A percentile compares a stretch with the other conserved stretches of the same genome.
Evolutionary conservation across 92 coral and sea anemone species (phyloP).

Genomic region (Blastomussa wellsi): DNA sequence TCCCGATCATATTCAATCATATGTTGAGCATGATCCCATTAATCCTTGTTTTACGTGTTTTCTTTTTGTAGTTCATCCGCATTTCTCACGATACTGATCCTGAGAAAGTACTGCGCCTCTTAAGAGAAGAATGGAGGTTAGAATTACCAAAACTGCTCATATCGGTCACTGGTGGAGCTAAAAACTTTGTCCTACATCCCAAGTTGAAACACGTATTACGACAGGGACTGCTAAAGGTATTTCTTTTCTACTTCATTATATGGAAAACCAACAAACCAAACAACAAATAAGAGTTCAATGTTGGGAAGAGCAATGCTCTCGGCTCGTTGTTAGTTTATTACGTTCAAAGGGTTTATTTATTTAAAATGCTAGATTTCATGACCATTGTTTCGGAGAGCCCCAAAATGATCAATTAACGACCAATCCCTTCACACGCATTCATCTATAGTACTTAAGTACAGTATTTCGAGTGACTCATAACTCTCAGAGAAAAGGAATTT

Average conservation of each 20-base stretch:
- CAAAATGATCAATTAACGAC: too few species aligned
- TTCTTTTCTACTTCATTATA: background rate
- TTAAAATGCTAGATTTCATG: too few species aligned
- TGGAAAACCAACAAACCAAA: background rate
- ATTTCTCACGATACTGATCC: conserved; percentile 79
- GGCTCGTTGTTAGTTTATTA: background rate
- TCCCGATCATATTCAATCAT: too few species aligned
- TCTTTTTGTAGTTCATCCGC: conserved; percentile 58
- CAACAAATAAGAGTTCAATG: background rate
- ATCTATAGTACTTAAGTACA: too few species aligned
- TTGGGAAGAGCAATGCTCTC: background rate
- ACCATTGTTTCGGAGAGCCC: too few species aligned
- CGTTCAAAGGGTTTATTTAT: too few species aligned
- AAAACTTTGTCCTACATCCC: conserved; percentile 79
- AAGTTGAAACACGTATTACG: conserved; percentile 80
- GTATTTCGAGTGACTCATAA: too few species aligned
- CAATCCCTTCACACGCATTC: too few species aligned
- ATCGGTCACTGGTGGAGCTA: conserved; percentile 93
- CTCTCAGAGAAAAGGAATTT: too few species aligned
- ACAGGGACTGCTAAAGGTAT: conserved; percentile 79
- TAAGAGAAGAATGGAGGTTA: conserved; percentile 66
- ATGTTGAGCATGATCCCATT: too few species aligned
- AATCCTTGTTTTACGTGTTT: background rate
- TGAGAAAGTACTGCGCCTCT: conserved; percentile 58
- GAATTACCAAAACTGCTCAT: conserved; percentile 80